Evolutionary conservation across 2,888 invertebrate species (phyloP).

Genomic region (Galeopsomyia nigrocyanea): DNA sequence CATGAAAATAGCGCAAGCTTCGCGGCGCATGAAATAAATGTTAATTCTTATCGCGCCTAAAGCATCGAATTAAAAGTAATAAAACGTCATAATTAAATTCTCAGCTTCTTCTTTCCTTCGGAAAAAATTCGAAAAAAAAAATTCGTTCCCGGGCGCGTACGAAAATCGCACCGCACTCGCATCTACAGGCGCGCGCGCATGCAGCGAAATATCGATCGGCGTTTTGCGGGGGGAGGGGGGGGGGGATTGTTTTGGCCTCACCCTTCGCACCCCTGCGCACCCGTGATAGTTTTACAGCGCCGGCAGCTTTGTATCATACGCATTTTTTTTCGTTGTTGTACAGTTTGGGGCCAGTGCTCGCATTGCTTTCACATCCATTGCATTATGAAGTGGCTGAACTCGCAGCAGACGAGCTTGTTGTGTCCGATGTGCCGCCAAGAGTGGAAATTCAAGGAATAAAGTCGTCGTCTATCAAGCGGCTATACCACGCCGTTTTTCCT

Average conservation of each 20-base stretch:
- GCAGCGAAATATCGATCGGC: constrained; percentile 55
- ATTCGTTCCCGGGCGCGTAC: constrained; percentile 40
- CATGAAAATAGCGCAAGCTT: neutral
- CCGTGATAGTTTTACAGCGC: neutral
- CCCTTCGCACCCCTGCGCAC: constrained; percentile 42
- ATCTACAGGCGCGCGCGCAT: neutral
- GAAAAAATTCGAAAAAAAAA: no score
- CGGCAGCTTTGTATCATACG: neutral
- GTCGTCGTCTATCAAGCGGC: constrained; percentile 46
- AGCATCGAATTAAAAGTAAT: no score
- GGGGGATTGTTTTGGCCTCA: constrained; percentile 45
- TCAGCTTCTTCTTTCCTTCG: neutral
- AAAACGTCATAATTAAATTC: no score
- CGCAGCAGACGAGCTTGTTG: constrained; percentile 88
- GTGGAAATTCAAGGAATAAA: constrained; percentile 93
- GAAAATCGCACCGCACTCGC: constrained; percentile 41
- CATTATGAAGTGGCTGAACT: constrained; percentile 99
- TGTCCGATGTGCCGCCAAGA: constrained; percentile 99
- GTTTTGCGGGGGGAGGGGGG: constrained; percentile 21
- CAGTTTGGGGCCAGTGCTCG: constrained; percentile 97
- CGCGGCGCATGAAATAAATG: neutral
- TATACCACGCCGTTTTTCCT: constrained; percentile 51
- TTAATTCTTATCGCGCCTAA: constrained; percentile 1
- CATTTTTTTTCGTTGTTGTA: constrained; percentile 22
- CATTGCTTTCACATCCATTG: constrained; percentile 99